Conservation (phyloP, 2,888 invertebrate species). For the Altica lythri region DNA sequence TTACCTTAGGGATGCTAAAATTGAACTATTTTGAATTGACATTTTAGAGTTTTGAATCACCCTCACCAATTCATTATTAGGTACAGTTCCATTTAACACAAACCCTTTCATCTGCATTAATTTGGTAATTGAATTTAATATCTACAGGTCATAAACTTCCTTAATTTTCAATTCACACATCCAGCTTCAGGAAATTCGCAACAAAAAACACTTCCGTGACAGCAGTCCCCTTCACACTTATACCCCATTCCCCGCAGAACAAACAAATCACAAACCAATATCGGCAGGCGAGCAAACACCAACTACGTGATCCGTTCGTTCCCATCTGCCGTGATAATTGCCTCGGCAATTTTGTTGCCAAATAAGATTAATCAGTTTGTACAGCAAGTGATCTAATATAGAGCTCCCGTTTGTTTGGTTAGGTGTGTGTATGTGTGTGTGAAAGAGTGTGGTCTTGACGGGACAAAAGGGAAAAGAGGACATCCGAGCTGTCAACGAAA, state of each 20-base stretch:
- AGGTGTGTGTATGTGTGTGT: slow-evolving; percentile 19
- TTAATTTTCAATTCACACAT: no score
- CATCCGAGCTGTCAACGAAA: not conserved
- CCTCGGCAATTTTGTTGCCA: slow-evolving; percentile 49
- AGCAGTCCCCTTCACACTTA: not conserved
- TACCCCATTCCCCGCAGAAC: slow-evolving; percentile 16
- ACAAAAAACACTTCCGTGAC: not conserved
- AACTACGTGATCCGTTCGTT: slow-evolving; percentile 35
- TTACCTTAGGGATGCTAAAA: no score
- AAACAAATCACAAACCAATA: slow-evolving; percentile 38
- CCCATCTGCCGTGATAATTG: slow-evolving; percentile 40
- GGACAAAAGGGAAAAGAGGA: not conserved
- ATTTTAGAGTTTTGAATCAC: no score
- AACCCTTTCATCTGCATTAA: no score
- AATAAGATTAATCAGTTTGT: slow-evolving; percentile 52
- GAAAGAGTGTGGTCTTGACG: slow-evolving; percentile 7
- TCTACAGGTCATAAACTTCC: no score
- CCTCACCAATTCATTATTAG: no score
- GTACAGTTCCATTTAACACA: no score
- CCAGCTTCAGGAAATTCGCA: no score
- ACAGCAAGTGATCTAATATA: slow-evolving; percentile 48
- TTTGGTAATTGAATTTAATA: no score
- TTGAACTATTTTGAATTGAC: no score
- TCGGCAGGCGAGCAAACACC: slow-evolving; percentile 33
- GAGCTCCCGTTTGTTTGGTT: slow-evolving; percentile 43